Evolutionary conservation across 2,113 vertebrate genomes (phyloP).

Genomic region (Apus apus): DNA sequence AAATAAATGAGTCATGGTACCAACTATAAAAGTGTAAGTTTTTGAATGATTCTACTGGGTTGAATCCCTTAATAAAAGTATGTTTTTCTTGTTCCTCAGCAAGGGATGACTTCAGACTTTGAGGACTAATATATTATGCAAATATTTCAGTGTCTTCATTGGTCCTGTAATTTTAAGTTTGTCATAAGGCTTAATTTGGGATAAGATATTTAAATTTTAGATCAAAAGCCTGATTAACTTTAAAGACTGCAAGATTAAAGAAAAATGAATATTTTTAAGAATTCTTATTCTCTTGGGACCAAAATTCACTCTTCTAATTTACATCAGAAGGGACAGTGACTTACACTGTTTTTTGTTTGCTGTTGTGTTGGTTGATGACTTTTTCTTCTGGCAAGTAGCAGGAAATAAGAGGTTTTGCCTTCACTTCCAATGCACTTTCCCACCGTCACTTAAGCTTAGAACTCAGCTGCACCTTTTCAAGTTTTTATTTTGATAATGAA

Average conservation of each 20-base stretch:
- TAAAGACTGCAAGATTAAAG: neutral
- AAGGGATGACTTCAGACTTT: neutral
- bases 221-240: neutral
- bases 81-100: neutral
- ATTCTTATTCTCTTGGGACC: neutral
- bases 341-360: neutral
- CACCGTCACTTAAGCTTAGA: neutral
- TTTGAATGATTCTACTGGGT: constrained; percentile 14
- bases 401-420: neutral
- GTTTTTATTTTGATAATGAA: neutral
- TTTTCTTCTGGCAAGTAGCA: neutral
- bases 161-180: neutral
- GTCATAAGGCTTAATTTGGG: neutral
- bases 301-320: neutral
- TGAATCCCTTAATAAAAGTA: neutral
- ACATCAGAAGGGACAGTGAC: neutral
- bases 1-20: neutral
- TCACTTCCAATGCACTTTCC: neutral
- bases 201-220: neutral
- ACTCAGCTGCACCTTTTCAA: neutral
- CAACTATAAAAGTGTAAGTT: neutral
- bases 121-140: neutral
- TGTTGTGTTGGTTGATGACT: neutral
- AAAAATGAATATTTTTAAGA: neutral
- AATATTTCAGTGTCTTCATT: neutral